Evolutionary conservation across 2,888 invertebrate genomes (phyloP), one percentile per base, ranked within the genome.

Genomic region (Dermolepida albohirtum): DNA sequence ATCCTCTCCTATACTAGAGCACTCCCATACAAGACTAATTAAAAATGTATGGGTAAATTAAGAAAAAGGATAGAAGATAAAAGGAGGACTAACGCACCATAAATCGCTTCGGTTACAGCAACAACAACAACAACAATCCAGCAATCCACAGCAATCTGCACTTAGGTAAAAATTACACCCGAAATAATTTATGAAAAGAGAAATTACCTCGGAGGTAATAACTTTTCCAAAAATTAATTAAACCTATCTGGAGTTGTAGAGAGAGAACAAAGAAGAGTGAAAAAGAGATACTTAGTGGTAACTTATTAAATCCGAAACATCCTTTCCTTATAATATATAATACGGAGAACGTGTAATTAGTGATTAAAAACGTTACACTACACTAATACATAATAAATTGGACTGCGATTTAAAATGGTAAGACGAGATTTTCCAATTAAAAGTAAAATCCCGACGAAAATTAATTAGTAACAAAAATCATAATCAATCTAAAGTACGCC

Each of bases 401-500:
- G 47, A 47, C 39, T 49, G 47, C 16, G 47, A 62, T 62, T 62
- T 62, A 62, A 47, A 62, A 62, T 39, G 49, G 47, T 34, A 62
- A 62, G 59, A 47, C 14, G 59, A 62, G 55, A 68, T 68, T 64
- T 68, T 68, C 68, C 63, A 68, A 68, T 68, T 68, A 68, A 66
- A 64, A 66, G 41, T 66, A 22, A 59, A 59, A 47, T 41, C 59
- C 63, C 68, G 68, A 54, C 29, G 51, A 40, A 69, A 69, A 69
- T 69, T 69, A 69, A 69, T 69, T 69, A 69, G 65, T 80, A 79
- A 78, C 81, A 76, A 80, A 81, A 82, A 81, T 82, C 80, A 82
- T 82, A 82, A 82, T 82, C 81, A 82, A 81, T 81, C 81, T 81
- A 80, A 80, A 80, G 80, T 80, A 81, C 80, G 78, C 79, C 81